Base-by-base conservation (phyloP, 2,888 invertebrate genomes). In the Ernsta delagoae region DNA sequence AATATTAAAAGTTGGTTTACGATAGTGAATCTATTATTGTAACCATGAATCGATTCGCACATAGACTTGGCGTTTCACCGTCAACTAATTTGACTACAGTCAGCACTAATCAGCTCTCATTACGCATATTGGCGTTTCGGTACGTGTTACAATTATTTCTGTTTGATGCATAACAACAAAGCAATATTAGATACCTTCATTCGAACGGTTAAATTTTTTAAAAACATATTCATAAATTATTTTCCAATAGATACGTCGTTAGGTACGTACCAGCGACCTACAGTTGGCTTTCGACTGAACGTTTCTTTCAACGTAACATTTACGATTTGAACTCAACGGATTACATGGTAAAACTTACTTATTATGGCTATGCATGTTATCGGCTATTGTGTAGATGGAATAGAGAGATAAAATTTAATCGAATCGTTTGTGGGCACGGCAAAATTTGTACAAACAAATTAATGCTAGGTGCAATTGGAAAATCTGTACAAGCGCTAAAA, bases 401-500 rank as follows among this genome's bases (percentile, higher is more conserved):
- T 77, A 83, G 80, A 83, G 79, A 83, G 79, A 79, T 82, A 85
- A 82, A 87, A 86, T 87, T 86, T 80, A 86, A 89, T 87, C 82
- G 80, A 89, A 86, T 83, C 82, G 84, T 84, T 85, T 84, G 84
- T 77, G 82, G 79, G 75, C 79, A 80, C 80, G 79, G 81, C 81
- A 81, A 86, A 86, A 86, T 86, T 84, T 84, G 84, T 80, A 78
- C 88, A 89, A 89, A 88, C 88, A 89, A 87, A 89, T 89, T 89
- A 90, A 86, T 84, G 82, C 79, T 84, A 85, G 85, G 85, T 85
- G 83, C 83, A 81, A 87, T 87, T 84, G 87, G 86, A 79, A 89
- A 89, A 89, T 89, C 85, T 88, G 83, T 83, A 85, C 86, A 85
- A 85, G 83, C 83, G 79, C 79, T 77, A 78, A 83, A 82, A 83